These are phyloP conservation scores for Phthorimaea operculella DNA, from an alignment of 1,140 invertebrate species.

Conservation along the genomic window DNA sequence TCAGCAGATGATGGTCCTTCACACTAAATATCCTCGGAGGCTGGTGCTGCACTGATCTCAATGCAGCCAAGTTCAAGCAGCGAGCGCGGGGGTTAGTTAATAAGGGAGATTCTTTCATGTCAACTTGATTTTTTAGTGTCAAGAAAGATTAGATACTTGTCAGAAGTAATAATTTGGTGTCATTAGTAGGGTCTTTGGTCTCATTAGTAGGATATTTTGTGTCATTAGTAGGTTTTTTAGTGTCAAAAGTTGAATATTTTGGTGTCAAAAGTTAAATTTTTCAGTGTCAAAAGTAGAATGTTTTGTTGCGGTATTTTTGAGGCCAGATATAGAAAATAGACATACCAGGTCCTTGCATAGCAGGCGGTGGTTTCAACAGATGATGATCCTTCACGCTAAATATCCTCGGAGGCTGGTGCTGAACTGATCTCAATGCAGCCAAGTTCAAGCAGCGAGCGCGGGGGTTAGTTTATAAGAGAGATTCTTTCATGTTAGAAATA, in stretches of 20 bases:
- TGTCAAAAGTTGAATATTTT: too few relatives aligned
- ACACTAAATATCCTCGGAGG: constrained; percentile 85
- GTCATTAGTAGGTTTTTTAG: too few relatives aligned
- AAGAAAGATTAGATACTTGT: too few relatives aligned
- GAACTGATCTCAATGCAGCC: constrained; percentile 52
- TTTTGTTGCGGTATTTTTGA: too few relatives aligned
- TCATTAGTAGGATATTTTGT: too few relatives aligned
- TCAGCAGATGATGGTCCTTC: constrained; percentile 93
- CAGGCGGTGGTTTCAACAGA: constrained; percentile 89
- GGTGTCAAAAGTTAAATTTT: too few relatives aligned
- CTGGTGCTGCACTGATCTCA: constrained; percentile 59
- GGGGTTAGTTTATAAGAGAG: constrained; percentile 23
- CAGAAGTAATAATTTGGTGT: too few relatives aligned
- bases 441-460: constrained; percentile 69
- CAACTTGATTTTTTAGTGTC: too few relatives aligned
- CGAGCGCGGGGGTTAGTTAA: constrained; percentile 61
- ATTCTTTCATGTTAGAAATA: too few relatives aligned
- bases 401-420: constrained; percentile 75
- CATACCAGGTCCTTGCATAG: constrained; percentile 88
- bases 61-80: constrained; percentile 65
- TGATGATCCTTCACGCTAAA: constrained; percentile 94
- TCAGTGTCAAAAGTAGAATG: too few relatives aligned
- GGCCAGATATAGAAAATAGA: constrained; percentile 11
- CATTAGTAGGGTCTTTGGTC: too few relatives aligned
- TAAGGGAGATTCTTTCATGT: too few relatives aligned